Evolutionary conservation across 2,888 invertebrate genomes (phyloP).

Genomic region (Leuctra nigra): DNA sequence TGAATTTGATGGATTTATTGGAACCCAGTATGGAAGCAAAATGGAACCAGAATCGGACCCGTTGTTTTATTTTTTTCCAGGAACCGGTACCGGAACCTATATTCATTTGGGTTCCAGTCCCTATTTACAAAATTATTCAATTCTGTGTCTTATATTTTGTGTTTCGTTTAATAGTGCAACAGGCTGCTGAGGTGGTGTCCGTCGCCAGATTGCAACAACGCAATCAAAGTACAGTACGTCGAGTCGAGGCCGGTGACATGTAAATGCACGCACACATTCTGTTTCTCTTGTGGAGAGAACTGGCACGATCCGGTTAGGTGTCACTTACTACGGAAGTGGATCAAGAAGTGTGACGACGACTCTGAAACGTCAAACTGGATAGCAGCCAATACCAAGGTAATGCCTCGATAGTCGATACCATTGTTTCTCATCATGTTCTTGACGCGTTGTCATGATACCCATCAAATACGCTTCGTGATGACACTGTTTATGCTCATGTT

Average conservation of each 20-base stretch:
- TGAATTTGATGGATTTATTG: too few relatives aligned
- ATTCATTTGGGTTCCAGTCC: too few relatives aligned
- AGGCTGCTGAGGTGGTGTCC: conserved; percentile 96
- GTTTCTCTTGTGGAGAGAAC: conserved; percentile 93
- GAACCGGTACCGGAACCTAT: too few relatives aligned
- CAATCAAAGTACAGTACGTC: conserved; percentile 84
- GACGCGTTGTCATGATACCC: too few relatives aligned
- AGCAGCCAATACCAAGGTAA: conserved; percentile 91
- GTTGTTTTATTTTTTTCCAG: too few relatives aligned
- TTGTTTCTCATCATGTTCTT: too few relatives aligned
- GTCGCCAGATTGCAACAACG: conserved; percentile 95
- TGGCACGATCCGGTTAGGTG: conserved; percentile 99
- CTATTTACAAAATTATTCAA: too few relatives aligned
- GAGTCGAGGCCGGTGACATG: conserved; percentile 90
- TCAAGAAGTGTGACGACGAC: conserved; percentile 98
- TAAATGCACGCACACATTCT: conserved; percentile 88
- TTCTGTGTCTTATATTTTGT: too few relatives aligned
- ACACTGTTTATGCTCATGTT: too few relatives aligned
- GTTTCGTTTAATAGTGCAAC: conserved; percentile 81
- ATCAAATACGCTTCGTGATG: too few relatives aligned
- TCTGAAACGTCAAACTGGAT: conserved; percentile 99
- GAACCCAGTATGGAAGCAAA: too few relatives aligned
- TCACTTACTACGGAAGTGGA: conserved; percentile 88
- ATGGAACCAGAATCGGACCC: too few relatives aligned
- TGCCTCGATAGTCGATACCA: background rate